Base-by-base conservation (phyloP, 2,888 invertebrate genomes). In the Lasioglossum lativentre region DNA sequence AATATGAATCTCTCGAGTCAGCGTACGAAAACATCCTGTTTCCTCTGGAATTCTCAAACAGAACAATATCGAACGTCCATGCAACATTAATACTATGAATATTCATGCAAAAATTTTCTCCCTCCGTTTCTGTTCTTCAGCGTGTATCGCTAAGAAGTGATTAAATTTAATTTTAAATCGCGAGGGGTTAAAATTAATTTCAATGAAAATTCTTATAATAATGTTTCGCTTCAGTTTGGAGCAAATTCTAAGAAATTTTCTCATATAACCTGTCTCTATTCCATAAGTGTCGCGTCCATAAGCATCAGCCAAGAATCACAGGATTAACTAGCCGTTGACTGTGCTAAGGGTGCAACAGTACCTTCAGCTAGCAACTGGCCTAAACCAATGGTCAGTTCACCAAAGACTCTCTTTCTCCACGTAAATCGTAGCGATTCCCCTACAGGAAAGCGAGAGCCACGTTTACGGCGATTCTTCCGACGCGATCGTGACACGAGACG, bases 401-500 rank as follows among this genome's bases (percentile, higher is more conserved):
- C 56, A 56, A 52, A 27, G 59, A 59, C 47, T 59, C 14, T 59
- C n/a, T 59, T 27, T 59, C n/a, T 27, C 27, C n/a, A 27, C 12
- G 27, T 16, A 27, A 30, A 30, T n/a, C 59, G 59, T 27, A 6
- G 27, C 14, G 27, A 27, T 52, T n/a, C 52, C 30, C 27, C 30
- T 27, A 5, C 6, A 16, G 59, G 2, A 66, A 34, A 66, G 19
- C 66, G 66, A 66, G 34, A 23, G 59, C 59, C 23, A 52, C 23
- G 52, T 63, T 30, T 30, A 30, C 27, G 34, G 34, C 66, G 66
- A 23, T 34, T 66, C 34, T 66, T 66, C 34, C 30, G 66, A 66
- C 66, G 23, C 76, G 68, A 40, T 66, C 40, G 72, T n/a, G 70
- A 63, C 52, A 38, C 66, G 30, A 14, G 45, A n/a, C 38, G 45